Base-by-base conservation (phyloP, 2,888 invertebrate genomes). In the Desoria tigrina region DNA sequence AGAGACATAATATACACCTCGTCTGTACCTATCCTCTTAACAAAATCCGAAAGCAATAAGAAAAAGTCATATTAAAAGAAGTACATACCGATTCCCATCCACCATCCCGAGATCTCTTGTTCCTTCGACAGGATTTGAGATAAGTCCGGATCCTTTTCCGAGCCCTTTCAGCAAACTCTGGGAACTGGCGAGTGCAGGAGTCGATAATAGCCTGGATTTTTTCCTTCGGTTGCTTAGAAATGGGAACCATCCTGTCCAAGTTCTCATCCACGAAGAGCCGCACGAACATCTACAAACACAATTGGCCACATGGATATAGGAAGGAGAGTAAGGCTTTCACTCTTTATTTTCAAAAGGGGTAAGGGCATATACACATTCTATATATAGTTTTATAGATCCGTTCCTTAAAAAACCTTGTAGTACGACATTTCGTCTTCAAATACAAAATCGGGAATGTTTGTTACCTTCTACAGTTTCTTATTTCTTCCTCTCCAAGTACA, bases 141-240 rank as follows among this genome's bases (percentile, higher is more conserved):
- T 96, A 96, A 62, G 96, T 96, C 75, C 96, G 84, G 79, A 96
- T 94, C 73, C 96, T 84, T 82, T 96, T 96, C 75, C 96, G 86
- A 66, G 96, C 94, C 66, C 96, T 86, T 80, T 95, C 94, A 66
- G 94, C 93, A 79, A 95, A 95, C 82, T 96, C 96, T 66, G 96
- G 95, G 80, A 96, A 96, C 83, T 96, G 96, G 77, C 96, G 85
- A 70, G 94, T 92, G 83, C 96, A 96, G 23, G 95, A 95, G 81
- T 96, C 96, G 72, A 96, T 93, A 79, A 96, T 96, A 23, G 95
- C 96, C 79, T 96, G 95, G 76, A 96, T 94, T 83, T 96, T 96
- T 81, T 96, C 96, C 80, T 96, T 96, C 9, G 96, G 96, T 82
- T 96, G 96, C 80, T 96, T 94, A 60, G 95, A 95, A 78, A 96